These are phyloP conservation scores for Cosmopolites sordidus DNA, from an alignment of 2,888 invertebrate species.

Conservation along the genomic window DNA sequence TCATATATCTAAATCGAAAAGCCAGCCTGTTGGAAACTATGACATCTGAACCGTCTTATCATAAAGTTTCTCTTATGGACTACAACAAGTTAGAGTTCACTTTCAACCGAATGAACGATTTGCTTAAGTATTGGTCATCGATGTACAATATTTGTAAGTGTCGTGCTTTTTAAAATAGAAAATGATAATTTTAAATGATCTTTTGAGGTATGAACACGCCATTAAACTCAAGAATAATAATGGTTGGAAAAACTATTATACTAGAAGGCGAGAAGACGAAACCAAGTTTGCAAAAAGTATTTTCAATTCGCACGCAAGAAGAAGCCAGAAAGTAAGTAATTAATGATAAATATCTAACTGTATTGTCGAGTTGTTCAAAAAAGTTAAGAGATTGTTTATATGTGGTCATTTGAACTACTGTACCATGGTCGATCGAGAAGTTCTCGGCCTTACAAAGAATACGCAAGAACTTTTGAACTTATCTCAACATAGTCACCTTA, in stretches of 20 bases:
- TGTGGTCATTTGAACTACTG: too few relatives aligned
- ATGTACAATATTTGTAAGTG: slow-evolving; percentile 59
- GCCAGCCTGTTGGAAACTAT: slow-evolving; percentile 63
- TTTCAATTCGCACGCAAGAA: slow-evolving; percentile 47
- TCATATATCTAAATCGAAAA: slow-evolving; percentile 62
- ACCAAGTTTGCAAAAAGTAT: slow-evolving; percentile 48
- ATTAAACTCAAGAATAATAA: slow-evolving; percentile 49
- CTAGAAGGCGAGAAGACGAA: slow-evolving; percentile 52
- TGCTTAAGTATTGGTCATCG: slow-evolving; percentile 66
- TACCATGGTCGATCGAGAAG: too few relatives aligned
- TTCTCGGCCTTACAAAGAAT: too few relatives aligned
- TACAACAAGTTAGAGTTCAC: slow-evolving; percentile 56
- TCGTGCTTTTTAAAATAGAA: background rate
- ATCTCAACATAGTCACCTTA: too few relatives aligned
- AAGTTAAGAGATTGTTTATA: too few relatives aligned
- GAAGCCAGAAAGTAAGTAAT: slow-evolving; percentile 46
- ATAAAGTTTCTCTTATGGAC: slow-evolving; percentile 54
- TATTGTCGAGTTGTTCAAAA: too few relatives aligned
- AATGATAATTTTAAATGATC: background rate
- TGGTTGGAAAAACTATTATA: slow-evolving; percentile 45
- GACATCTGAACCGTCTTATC: slow-evolving; percentile 58
- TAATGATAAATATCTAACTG: too few relatives aligned
- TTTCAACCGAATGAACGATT: slow-evolving; percentile 53
- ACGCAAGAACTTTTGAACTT: too few relatives aligned
- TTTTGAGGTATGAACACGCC: slow-evolving; percentile 55